Evolutionary conservation across 2,797 vertebrate species (phyloP).

Genomic region (Ctenosaura bakeri): DNA sequence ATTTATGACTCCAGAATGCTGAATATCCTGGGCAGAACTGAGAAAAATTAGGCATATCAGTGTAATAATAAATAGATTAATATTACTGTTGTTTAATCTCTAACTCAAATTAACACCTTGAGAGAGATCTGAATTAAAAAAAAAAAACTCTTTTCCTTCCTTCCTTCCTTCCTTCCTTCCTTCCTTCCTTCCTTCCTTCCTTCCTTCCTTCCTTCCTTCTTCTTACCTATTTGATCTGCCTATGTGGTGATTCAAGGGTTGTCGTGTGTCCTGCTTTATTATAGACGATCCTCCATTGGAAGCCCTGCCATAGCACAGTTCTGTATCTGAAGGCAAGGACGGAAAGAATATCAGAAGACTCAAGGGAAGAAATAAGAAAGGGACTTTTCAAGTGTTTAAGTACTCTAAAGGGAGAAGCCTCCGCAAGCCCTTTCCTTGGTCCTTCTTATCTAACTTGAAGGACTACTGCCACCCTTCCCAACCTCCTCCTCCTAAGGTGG

Average conservation of each 20-base stretch:
- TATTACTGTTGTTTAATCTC: neutral
- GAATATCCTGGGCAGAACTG: neutral
- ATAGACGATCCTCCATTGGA: neutral
- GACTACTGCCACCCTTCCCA: too few species aligned
- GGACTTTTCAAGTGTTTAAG: too few species aligned
- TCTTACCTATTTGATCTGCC: neutral
- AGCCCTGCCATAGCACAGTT: neutral
- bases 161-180: neutral
- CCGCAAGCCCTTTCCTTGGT: too few species aligned
- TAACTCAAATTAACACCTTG: neutral
- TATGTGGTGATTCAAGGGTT: neutral
- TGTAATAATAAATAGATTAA: neutral
- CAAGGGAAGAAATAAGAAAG: too few species aligned
- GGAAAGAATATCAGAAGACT: neutral
- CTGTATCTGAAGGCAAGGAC: too few species aligned
- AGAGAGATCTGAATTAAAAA: neutral
- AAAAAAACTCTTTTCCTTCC: neutral
- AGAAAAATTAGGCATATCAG: neutral
- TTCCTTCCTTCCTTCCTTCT: neutral
- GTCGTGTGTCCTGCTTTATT: neutral
- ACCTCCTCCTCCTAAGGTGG: too few species aligned
- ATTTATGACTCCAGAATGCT: neutral
- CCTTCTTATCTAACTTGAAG: too few species aligned
- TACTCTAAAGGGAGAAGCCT: too few species aligned
- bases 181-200: neutral